A percentile compares a stretch with the other conserved stretches of the same genome.
Conservation (phyloP, 2,113 vertebrate genomes). For the Glaucomys volans region DNA sequence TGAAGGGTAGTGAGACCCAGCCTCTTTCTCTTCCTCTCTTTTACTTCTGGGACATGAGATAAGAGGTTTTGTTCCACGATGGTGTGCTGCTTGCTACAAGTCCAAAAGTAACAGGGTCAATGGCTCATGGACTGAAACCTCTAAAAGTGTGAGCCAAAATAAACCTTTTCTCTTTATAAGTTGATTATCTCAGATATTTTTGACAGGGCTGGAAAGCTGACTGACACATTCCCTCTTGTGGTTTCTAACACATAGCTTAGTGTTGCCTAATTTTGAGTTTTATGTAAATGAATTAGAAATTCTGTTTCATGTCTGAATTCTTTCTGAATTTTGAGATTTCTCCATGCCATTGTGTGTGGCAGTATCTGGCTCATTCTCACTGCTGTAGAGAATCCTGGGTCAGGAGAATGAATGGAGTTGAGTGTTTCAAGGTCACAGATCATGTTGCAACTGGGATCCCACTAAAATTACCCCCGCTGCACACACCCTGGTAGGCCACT, state of each 20-base stretch:
- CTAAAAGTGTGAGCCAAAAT: background rate
- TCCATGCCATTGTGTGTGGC: background rate
- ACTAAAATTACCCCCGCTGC: background rate
- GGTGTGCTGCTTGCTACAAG: background rate
- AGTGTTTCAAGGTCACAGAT: background rate
- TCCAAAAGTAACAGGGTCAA: background rate
- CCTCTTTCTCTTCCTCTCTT: background rate
- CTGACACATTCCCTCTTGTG: background rate
- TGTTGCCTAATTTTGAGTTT: background rate
- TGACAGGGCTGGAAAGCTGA: background rate
- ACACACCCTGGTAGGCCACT: background rate
- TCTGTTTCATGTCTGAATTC: background rate
- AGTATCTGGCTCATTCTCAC: background rate
- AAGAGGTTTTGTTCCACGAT: background rate
- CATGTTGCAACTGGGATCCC: background rate
- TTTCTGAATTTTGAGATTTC: background rate
- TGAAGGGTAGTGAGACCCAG: too few species aligned
- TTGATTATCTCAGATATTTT: background rate
- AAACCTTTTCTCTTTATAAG: background rate
- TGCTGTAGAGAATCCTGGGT: background rate
- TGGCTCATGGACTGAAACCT: background rate
- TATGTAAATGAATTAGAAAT: background rate
- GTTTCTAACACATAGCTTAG: background rate
- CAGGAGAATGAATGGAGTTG: background rate
- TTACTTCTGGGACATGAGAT: background rate